phyloP scores from a whole-genome alignment of 2,113 vertebrate genomes.

The Eubucco bourcierii region DNA sequence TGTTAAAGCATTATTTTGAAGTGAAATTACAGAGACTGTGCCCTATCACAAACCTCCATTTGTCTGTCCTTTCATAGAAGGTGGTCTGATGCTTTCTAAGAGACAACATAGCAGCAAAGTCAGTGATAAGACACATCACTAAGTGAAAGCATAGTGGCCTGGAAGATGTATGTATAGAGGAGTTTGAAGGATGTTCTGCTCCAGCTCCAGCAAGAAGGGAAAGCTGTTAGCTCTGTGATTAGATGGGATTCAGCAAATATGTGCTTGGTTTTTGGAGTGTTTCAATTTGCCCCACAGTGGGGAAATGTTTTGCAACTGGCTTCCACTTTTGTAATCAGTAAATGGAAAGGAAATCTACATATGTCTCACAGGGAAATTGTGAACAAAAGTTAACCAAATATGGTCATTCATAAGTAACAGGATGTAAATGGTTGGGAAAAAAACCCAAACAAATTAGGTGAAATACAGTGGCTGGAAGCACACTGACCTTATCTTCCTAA shows the following conservation, averaged over 20 bases:
- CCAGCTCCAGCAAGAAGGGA: not conserved
- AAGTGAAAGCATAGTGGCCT: not conserved
- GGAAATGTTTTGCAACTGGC: not conserved
- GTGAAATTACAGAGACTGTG: not conserved
- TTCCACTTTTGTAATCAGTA: not conserved
- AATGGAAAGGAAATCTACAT: not conserved
- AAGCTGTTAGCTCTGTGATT: not conserved
- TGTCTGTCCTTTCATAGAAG: not conserved
- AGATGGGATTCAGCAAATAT: not conserved
- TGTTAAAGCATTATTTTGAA: fast-evolving
- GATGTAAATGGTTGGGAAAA: not conserved
- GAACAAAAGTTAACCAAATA: not conserved
- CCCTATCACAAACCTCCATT: not conserved
- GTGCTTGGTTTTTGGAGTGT: fast-evolving
- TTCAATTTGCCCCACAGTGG: fast-evolving
- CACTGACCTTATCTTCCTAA: not conserved
- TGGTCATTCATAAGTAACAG: not conserved
- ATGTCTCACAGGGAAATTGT: not conserved
- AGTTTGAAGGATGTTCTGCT: not conserved
- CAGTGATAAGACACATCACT: fast-evolving
- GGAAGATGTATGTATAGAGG: not conserved
- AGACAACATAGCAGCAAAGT: not conserved
- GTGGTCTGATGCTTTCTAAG: not conserved
- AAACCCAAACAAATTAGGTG: not conserved
- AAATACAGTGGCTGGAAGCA: not conserved